Base-by-base conservation (phyloP, 2,113 vertebrate genomes). In the Taurulus bubalis region DNA sequence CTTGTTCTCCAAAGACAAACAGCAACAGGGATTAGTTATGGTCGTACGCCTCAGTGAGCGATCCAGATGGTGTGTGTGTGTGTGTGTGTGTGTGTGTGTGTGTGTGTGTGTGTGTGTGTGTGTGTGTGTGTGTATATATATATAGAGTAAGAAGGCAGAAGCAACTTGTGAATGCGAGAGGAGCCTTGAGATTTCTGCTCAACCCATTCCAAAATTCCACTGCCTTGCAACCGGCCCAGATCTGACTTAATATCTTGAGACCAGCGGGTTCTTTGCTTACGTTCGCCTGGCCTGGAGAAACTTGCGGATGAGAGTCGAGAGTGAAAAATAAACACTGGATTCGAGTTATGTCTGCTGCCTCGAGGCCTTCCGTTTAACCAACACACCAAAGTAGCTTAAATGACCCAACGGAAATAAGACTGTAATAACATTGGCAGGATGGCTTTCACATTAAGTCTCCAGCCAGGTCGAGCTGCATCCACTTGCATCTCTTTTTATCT, bases 311-410 rank as follows among this genome's bases (percentile, higher is more conserved):
- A 51, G 4, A 8, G 66, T 65, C 30, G 36, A 5, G 36, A 77
- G 74, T 34, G 77, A 83, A 86, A 90, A 87, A 87, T 68, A 88
- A 90, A 89, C 81, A 85, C 40, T 71, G 79, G 42, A 79, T 38
- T 71, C 0, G 7, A 81, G 76, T 71, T 85, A 56, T 68, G 75
- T 70, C 83, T 80, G 77, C 77, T 77, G 83, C 85, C 88, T 38
- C 9, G 85, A 83, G 79, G 84, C 77, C 68, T 79, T 79, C 58
- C 75, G 70, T 84, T 80, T 65, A 83, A 86, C 63, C 66, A 71
- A n/a, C 62, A 85, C 62, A 53, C 79, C 32, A 74, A 77, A 84
- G 77, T 59, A 58, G 79, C 67, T 75, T 47, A 79, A 38, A 75
- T 62, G 65, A 87, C 62, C 15, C 28, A 66, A 77, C 28, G 60